Evolutionary conservation across 2,113 vertebrate species (phyloP), one percentile per base, ranked within the genome.

Genomic region (Pseudorhombus dupliciocellatus): DNA sequence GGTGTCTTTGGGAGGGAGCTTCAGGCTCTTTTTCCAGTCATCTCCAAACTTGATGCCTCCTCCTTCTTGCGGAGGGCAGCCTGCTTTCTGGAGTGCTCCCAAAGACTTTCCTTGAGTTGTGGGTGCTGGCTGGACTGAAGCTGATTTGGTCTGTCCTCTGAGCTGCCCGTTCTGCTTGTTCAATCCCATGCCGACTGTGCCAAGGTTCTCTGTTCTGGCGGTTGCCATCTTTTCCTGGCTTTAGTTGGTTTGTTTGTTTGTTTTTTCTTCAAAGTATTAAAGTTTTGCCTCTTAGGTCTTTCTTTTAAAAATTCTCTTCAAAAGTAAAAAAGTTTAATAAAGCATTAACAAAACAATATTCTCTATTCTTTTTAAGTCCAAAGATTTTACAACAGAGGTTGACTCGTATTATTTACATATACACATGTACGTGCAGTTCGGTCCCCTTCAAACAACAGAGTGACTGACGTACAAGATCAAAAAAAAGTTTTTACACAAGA

Each of bases 151-250:
- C 82, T 87, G 92, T 81, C 92, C 93, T 87, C 87, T 58, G 75
- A 92, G 88, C 84, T 94, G 93, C 65, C 93, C 93, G 18, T 93
- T 94, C 84, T 93, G 93, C 87, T 93, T 94, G 80, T 86, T 91
- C 71, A 93, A 83, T 75, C 91, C 93, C 92, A 93, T 88, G n/a
- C 91, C 75, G 0, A 90, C 78, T 1, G 92, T 81, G 42, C 90
- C 90, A 4, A 86, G 73, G 24, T 54, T 93, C 83, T 94, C 93
- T 73, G 92, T 93, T 81, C 90, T 91, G 66, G 93, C 88, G 0
- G 89, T 91, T 24, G 93, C 92, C 93, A 94, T 93, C 60, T 65
- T 67, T 70, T 59, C 57, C 60, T 61, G 50, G 16, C 53, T 66
- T 53, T 75, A 25, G 10, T 25, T 51, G 42, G 24, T 66, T 58